phyloP scores from a whole-genome alignment of 1,140 invertebrate species.

The Rhopalosiphum padi region DNA sequence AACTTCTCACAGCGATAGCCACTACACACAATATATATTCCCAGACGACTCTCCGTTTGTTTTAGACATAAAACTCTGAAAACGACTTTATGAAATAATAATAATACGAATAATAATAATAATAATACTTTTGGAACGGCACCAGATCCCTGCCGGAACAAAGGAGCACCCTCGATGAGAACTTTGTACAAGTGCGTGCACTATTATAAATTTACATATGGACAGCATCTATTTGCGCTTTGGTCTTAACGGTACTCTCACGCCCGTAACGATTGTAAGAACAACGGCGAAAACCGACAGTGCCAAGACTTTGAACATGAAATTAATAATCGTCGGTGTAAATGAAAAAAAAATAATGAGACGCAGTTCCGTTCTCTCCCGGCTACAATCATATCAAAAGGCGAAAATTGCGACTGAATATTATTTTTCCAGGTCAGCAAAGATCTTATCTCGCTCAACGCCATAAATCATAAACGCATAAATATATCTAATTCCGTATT shows the following conservation, averaged over 20 bases:
- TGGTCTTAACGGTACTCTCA: background rate
- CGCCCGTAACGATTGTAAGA: background rate
- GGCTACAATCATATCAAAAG: background rate
- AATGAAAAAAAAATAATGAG: slow-evolving; percentile 29
- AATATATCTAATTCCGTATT: background rate
- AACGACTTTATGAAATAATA: slow-evolving; percentile 54
- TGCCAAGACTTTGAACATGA: background rate
- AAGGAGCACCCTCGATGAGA: background rate
- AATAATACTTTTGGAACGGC: slow-evolving; percentile 40
- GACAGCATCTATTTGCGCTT: background rate
- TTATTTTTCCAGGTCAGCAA: background rate
- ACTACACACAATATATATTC: slow-evolving; percentile 21
- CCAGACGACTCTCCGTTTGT: slow-evolving; percentile 32
- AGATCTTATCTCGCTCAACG: background rate
- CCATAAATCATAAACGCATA: background rate
- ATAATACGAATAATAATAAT: slow-evolving; percentile 30
- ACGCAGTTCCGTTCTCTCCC: background rate
- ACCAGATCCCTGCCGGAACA: slow-evolving; percentile 13
- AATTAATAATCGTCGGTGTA: background rate
- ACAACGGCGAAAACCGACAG: background rate
- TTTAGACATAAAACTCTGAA: slow-evolving; percentile 43
- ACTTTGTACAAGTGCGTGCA: slow-evolving; percentile 5
- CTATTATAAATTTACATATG: slow-evolving; percentile 52
- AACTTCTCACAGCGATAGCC: slow-evolving; percentile 50
- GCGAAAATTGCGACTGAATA: background rate